Percentiles rank a stretch among this genome's conserved stretches.
These are phyloP conservation scores for Clarias laeviceps DNA, from an alignment of 2,797 vertebrate species.

Conservation along the genomic window DNA sequence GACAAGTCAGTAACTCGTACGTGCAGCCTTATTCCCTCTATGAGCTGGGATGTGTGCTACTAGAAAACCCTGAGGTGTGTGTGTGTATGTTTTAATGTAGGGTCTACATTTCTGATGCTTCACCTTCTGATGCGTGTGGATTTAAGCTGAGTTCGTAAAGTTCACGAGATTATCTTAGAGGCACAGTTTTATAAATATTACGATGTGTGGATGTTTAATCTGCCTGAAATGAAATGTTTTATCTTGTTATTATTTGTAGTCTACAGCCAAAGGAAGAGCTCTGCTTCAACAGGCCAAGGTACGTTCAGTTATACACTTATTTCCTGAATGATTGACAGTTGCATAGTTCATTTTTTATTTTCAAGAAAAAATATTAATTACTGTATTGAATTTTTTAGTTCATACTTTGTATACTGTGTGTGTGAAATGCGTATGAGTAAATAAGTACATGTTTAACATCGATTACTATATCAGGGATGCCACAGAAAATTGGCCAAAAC, in stretches of 20 bases:
- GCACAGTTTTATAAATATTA: background rate
- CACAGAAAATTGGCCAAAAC: background rate
- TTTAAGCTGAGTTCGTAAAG: background rate
- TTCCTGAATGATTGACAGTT: background rate
- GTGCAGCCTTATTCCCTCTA: constrained; percentile 95
- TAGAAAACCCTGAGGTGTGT: constrained; percentile 86
- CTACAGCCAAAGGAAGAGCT: constrained; percentile 82
- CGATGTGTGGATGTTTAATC: background rate
- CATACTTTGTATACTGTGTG: background rate
- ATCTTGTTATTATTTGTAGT: constrained; percentile 71
- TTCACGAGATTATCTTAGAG: background rate
- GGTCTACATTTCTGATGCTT: background rate
- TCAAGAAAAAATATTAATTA: background rate
- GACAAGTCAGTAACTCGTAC: constrained; percentile 85
- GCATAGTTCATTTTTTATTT: background rate
- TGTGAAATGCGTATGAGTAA: background rate
- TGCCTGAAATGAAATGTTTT: background rate
- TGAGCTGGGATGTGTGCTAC: constrained; percentile 89
- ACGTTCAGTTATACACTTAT: constrained; percentile 49
- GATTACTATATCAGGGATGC: background rate
- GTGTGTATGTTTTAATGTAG: background rate
- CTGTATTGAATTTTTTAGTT: background rate
- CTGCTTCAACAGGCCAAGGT: constrained; percentile 96
- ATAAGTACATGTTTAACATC: background rate
- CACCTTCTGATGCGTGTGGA: background rate